Evolutionary conservation across 2,888 invertebrate species (phyloP).

Genomic region (Sisyra terminalis): DNA sequence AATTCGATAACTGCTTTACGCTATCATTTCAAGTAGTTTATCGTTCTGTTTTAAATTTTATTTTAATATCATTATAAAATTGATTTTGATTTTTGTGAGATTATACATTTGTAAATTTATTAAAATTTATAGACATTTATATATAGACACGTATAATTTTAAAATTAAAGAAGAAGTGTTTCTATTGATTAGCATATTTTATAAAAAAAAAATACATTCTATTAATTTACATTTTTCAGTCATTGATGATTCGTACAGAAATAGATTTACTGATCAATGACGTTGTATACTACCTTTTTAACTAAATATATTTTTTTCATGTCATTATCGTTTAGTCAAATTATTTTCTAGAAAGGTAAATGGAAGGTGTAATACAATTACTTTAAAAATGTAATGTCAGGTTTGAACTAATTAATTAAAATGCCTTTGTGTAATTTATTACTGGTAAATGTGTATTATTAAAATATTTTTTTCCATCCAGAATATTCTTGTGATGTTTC

Average conservation of each 20-base stretch:
- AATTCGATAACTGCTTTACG: no score
- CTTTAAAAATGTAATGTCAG: conserved; percentile 6
- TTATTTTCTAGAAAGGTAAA: conserved; percentile 1
- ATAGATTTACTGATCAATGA: no score
- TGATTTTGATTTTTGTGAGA: background rate
- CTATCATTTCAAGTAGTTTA: no score
- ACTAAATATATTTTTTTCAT: no score
- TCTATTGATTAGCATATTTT: no score
- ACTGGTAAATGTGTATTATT: conserved; percentile 6
- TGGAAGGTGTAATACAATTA: conserved; percentile 2
- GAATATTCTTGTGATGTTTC: background rate
- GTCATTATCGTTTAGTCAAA: background rate
- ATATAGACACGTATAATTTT: background rate
- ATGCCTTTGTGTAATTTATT: conserved; percentile 9
- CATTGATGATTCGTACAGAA: background rate
- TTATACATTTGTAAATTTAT: conserved; percentile 2
- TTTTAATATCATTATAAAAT: background rate
- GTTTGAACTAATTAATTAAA: conserved; percentile 6
- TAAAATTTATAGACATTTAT: background rate
- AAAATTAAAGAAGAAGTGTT: no score
- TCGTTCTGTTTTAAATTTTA: no score
- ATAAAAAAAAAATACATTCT: background rate
- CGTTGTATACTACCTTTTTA: no score
- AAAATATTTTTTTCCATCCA: conserved; percentile 4
- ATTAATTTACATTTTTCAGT: conserved; percentile 3